Evolutionary conservation across 35 echinoderm and acorn worm genomes (phyloP).

Genomic region (Chiridota heheva): DNA sequence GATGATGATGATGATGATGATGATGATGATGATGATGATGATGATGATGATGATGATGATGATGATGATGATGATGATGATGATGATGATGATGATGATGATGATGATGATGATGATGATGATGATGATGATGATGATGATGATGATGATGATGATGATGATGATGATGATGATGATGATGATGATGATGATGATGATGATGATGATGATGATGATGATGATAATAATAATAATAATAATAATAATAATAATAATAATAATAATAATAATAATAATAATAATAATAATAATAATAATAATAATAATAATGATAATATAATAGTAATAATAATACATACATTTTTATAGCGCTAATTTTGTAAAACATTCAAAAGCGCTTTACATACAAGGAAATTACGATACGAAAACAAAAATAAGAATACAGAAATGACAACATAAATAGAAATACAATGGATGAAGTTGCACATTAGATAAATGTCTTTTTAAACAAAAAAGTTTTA

Average conservation of each 20-base stretch:
- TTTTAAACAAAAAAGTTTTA: too few species aligned
- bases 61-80: conserved; percentile 39
- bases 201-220: conserved; percentile 25
- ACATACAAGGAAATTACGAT: too few species aligned
- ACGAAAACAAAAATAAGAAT: too few species aligned
- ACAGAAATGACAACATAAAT: too few species aligned
- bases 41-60: conserved; percentile 33
- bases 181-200: conserved; percentile 11
- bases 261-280: background rate
- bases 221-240: background rate
- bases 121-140: conserved; percentile 1
- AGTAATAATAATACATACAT: too few species aligned
- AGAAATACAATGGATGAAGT: too few species aligned
- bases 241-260: background rate
- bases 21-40: conserved; percentile 30
- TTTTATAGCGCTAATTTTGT: too few species aligned
- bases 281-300: background rate
- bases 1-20: conserved; percentile 46
- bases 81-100: conserved; percentile 26
- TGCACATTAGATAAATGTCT: too few species aligned
- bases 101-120: conserved; percentile 18
- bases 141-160: conserved; percentile 25
- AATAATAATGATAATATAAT: too few species aligned
- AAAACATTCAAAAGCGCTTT: too few species aligned
- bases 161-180: conserved; percentile 24